Conservation (phyloP, 2,113 vertebrate species). For the Deroptyus accipitrinus region DNA sequence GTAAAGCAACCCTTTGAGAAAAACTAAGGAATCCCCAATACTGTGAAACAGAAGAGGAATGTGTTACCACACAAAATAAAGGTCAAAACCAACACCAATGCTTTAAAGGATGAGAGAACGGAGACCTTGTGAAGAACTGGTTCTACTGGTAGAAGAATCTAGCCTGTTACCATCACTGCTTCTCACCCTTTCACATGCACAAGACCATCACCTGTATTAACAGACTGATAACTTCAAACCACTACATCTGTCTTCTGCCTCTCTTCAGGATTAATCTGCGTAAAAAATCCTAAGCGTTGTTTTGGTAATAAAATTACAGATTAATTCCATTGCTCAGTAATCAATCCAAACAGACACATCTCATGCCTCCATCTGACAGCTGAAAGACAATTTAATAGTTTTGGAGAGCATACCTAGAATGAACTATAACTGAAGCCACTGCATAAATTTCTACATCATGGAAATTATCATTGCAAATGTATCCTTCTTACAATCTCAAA, state of each 20-base stretch:
- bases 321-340: not conserved
- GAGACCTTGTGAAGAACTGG: not conserved
- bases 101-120: not conserved
- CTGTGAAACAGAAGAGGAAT: not conserved
- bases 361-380: not conserved
- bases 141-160: not conserved
- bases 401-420: not conserved
- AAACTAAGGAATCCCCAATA: not conserved
- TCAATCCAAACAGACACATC: not conserved
- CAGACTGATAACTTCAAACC: not conserved
- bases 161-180: not conserved
- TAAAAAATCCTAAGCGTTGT: not conserved
- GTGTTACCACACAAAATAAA: not conserved
- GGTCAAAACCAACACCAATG: not conserved
- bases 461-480: not conserved
- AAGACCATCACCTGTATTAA: not conserved
- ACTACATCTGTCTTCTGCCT: not conserved
- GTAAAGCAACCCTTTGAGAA: not conserved
- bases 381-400: not conserved
- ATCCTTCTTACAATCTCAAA: not conserved
- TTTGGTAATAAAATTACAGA: not conserved
- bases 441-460: not conserved
- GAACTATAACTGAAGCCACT: not conserved
- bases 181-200: not conserved
- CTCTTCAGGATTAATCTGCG: not conserved